These are phyloP conservation scores for Lepidochitona cinerea DNA, from an alignment of 2,888 invertebrate genomes.

Conservation along the genomic window DNA sequence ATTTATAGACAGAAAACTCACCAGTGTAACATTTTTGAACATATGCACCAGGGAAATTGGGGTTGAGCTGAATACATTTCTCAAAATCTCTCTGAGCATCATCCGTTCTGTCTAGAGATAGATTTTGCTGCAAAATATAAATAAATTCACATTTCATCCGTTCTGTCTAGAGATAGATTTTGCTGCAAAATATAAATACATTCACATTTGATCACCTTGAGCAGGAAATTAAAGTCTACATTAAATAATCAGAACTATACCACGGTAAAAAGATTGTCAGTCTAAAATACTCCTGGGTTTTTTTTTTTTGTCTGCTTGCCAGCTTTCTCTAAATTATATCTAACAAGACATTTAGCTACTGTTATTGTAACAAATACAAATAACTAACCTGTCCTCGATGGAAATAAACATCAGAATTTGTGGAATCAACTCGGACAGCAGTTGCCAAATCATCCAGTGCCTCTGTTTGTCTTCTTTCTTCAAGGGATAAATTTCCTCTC, in stretches of 20 bases:
- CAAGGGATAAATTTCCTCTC: slow-evolving; percentile 87
- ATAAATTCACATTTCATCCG: slow-evolving; percentile 74
- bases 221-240: no score
- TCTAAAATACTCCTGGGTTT: no score
- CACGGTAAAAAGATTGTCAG: no score
- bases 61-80: slow-evolving; percentile 85
- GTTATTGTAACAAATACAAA: no score
- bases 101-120: slow-evolving; percentile 85
- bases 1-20: no score
- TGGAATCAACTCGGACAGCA: slow-evolving; percentile 83
- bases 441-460: slow-evolving; percentile 85
- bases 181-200: slow-evolving; percentile 75
- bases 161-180: slow-evolving; percentile 84
- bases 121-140: slow-evolving; percentile 78
- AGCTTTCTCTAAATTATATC: no score
- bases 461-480: slow-evolving; percentile 74
- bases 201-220: slow-evolving; percentile 75
- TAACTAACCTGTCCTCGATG: slow-evolving; percentile 83
- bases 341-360: no score
- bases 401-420: slow-evolving; percentile 91
- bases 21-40: slow-evolving; percentile 89
- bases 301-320: no score
- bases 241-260: no score
- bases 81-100: slow-evolving; percentile 88
- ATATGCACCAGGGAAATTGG: slow-evolving; percentile 86